These are phyloP conservation scores for Latheticus oryzae DNA, from an alignment of 2,888 invertebrate genomes.

Conservation along the genomic window DNA sequence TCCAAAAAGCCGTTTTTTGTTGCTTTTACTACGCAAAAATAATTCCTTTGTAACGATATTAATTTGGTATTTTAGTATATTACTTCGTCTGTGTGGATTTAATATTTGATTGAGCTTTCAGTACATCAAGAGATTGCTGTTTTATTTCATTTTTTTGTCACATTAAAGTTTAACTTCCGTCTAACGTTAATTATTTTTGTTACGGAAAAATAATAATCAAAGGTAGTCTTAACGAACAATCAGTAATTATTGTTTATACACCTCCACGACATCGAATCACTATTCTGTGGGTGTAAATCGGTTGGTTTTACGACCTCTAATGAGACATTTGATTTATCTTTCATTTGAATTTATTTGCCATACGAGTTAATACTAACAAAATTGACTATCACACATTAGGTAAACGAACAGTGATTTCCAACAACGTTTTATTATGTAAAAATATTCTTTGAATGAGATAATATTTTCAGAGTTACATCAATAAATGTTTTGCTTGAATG, in stretches of 20 bases:
- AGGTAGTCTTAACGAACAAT: slow-evolving; percentile 7
- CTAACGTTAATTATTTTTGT: slow-evolving; percentile 22
- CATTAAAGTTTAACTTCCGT: not conserved
- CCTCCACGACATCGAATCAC: slow-evolving; percentile 11
- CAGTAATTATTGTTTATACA: slow-evolving; percentile 14
- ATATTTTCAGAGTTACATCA: slow-evolving; percentile 15
- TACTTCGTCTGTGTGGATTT: slow-evolving; percentile 1
- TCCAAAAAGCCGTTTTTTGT: slow-evolving; percentile 2
- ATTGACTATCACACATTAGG: slow-evolving; percentile 9
- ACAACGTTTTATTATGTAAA: slow-evolving; percentile 8
- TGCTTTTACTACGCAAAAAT: slow-evolving; percentile 3
- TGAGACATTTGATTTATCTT: slow-evolving; percentile 23
- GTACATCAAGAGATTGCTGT: not conserved
- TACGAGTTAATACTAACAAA: slow-evolving; percentile 16
- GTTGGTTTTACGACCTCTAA: slow-evolving; percentile 16
- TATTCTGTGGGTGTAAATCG: slow-evolving; percentile 28
- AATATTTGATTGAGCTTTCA: slow-evolving; percentile 5
- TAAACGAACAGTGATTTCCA: slow-evolving; percentile 1
- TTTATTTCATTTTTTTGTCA: slow-evolving; percentile 21
- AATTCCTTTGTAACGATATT: slow-evolving; percentile 20
- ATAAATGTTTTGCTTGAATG: slow-evolving; percentile 15
- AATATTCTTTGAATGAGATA: slow-evolving; percentile 18
- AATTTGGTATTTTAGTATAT: slow-evolving; percentile 15
- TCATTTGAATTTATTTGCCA: slow-evolving; percentile 4
- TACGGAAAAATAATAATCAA: slow-evolving; percentile 1